phyloP scores from a whole-genome alignment of 2,888 invertebrate species.

The Notocelia uddmanniana region DNA sequence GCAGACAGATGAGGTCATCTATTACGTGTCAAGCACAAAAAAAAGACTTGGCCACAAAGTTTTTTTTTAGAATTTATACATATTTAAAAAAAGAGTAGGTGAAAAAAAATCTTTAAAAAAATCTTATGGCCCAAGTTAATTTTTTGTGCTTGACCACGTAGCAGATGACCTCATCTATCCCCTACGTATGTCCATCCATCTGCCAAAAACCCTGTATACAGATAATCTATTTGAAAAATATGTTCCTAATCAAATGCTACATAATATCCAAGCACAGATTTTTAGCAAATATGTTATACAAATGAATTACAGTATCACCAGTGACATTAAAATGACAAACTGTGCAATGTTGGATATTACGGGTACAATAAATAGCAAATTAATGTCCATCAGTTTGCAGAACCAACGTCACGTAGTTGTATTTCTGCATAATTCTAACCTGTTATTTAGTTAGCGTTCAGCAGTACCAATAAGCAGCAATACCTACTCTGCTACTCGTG shows the following conservation, averaged over 20 bases:
- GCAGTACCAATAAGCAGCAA: constrained; percentile 18
- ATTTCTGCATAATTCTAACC: constrained; percentile 34
- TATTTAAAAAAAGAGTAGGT: no score
- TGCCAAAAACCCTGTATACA: no score
- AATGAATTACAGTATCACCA: constrained; percentile 5
- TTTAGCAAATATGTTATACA: neutral
- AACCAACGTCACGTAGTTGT: constrained; percentile 31
- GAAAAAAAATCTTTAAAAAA: no score
- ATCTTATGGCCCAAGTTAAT: no score
- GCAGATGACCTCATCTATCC: no score
- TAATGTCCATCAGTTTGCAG: constrained; percentile 36
- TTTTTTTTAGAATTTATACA: no score
- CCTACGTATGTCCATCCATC: no score
- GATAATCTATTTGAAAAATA: neutral
- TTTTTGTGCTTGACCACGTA: no score
- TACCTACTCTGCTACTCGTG: constrained; percentile 40
- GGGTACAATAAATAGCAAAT: constrained; percentile 31
- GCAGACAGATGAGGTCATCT: no score
- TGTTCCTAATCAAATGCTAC: neutral
- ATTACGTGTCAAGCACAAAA: no score
- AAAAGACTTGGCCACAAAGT: no score
- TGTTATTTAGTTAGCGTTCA: constrained; percentile 37
- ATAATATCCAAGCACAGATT: neutral
- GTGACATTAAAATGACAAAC: constrained; percentile 36
- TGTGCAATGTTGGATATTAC: constrained; percentile 24